Base-by-base conservation (phyloP, 2,113 vertebrate genomes). In the Gavialis gangeticus region DNA sequence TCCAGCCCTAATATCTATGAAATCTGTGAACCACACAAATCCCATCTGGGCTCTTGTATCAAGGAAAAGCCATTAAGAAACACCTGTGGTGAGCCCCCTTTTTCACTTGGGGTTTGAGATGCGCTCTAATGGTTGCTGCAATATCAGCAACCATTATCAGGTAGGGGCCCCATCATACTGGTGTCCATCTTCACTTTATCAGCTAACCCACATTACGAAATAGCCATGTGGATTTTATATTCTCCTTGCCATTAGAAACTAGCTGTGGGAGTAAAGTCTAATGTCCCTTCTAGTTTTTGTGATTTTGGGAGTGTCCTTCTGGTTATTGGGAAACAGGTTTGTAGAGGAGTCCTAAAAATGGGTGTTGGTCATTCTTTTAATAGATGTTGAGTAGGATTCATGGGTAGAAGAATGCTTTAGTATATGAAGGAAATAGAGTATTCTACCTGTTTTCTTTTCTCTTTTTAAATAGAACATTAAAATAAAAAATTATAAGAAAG, bases 151-250 rank as follows among this genome's bases (percentile, higher is more conserved):
- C 12, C 46, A 46, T 12, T 69, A 30, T 69, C n/a, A 10, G 17
- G 18, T 11, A 2, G 5, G 19, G 21, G 30, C n/a, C 30, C 17
- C 19, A 21, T 11, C 67, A 69, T 10, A 3, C 30, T 69, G 30
- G n/a, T 69, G 4, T 37, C 67, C 67, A 21, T 19, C 5, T 69
- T 69, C 21, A 30, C 67, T 30, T 67, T 12, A 28, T 10, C 11
- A 17, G 12, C 10, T 1, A 3, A 11, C 1, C 18, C 17, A 5
- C 17, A 8, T 67, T 46, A 46, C 46, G 28, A n/a, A 67, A 3
- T 30, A 67, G n/a, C n/a, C 64, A 19, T 14, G 64, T n/a, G n/a
- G 64, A 5, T 46, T 18, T 11, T n/a, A 4, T 67, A 28, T n/a
- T 28, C 17, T 7, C 1, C n/a, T 9, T 28, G n/a, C 17, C 66